Conservation (phyloP, 1,140 invertebrate genomes). For the Calliphora vicina region DNA sequence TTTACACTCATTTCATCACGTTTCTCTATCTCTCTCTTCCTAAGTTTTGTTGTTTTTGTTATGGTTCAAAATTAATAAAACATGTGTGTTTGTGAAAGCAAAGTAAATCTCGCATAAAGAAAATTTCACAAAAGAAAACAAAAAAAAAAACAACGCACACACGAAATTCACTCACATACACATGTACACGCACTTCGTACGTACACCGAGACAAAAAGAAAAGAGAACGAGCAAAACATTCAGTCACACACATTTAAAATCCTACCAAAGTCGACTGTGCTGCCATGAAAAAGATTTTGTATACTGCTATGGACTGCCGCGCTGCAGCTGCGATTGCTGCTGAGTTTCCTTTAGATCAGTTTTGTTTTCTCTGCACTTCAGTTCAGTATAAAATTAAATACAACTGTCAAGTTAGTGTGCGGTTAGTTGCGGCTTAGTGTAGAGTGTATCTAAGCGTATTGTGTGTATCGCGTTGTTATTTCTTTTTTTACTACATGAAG, state of each 20-base stretch:
- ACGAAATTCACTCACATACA: neutral
- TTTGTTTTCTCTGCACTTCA: constrained; percentile 20
- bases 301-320: too few relatives aligned
- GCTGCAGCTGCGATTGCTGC: neutral
- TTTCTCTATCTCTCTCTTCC: neutral
- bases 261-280: constrained; percentile 8
- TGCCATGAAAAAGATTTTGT: neutral
- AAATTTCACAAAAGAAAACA: neutral
- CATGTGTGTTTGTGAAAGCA: constrained; percentile 5
- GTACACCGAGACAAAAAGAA: neutral
- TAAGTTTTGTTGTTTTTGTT: neutral
- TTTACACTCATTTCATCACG: neutral
- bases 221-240: neutral
- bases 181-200: neutral
- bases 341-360: constrained; percentile 23
- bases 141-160: neutral
- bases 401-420: constrained; percentile 29
- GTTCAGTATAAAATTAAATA: constrained; percentile 24
- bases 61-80: neutral
- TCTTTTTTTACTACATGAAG: neutral
- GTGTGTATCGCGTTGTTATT: neutral
- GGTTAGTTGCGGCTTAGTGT: constrained; percentile 33
- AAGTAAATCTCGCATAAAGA: neutral
- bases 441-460: neutral
- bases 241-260: neutral